Evolutionary conservation across 92 coral and sea anemone species (phyloP).

Genomic region (Phenganax stokvisi): DNA sequence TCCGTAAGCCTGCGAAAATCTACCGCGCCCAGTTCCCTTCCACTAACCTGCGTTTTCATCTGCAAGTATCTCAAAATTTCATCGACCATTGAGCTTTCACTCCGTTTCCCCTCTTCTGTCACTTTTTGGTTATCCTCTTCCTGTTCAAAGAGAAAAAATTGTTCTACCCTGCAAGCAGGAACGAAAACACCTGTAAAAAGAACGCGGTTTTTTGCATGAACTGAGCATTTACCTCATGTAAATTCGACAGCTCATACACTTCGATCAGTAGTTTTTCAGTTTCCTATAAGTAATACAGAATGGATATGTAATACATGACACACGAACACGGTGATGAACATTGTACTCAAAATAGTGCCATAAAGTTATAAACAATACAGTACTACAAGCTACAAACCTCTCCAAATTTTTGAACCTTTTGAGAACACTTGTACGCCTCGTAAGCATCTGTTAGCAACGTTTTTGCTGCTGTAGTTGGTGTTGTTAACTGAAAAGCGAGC

Average conservation of each 20-base stretch:
- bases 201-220: no score
- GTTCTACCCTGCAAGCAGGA: background rate
- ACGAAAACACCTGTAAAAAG: background rate
- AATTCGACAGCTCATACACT: conserved; percentile 58
- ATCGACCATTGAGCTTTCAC: conserved; percentile 57
- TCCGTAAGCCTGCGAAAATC: no score
- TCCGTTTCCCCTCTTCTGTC: conserved; percentile 44
- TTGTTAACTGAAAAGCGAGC: conserved; percentile 44
- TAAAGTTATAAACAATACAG: background rate
- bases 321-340: background rate
- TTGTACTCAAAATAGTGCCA: background rate
- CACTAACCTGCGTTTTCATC: conserved; percentile 68
- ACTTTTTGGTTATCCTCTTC: no score
- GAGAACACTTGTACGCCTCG: conserved; percentile 84
- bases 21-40: no score
- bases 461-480: conserved; percentile 13
- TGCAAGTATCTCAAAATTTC: conserved; percentile 81
- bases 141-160: background rate
- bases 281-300: conserved; percentile 39
- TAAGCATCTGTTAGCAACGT: conserved; percentile 58
- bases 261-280: conserved; percentile 65
- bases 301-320: no score
- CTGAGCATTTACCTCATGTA: conserved; percentile 51
- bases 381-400: conserved; percentile 42
- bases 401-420: conserved; percentile 79